phyloP scores from a whole-genome alignment of 2,888 invertebrate species.

The Eumerus sabulonum region DNA sequence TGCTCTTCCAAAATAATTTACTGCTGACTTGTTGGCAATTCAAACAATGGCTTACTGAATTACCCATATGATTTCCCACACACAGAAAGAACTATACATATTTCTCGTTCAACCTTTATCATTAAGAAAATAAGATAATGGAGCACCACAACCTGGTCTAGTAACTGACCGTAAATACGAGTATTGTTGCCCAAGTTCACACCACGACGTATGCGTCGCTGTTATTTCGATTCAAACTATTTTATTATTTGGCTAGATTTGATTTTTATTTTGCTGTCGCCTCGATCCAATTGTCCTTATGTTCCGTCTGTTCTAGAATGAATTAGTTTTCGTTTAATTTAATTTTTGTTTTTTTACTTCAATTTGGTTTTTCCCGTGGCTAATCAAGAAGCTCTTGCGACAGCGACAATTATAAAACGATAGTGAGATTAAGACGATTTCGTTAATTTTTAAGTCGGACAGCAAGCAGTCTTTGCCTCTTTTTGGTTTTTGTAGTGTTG shows the following conservation, averaged over 20 bases:
- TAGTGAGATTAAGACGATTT: background rate
- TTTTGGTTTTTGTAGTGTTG: background rate
- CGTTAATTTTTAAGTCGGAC: background rate
- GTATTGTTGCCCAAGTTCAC: constrained; percentile 57
- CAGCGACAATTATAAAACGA: background rate
- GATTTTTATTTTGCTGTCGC: no score
- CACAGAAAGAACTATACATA: no score
- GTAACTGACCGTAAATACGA: no score
- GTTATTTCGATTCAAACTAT: constrained; percentile 38
- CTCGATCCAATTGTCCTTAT: no score
- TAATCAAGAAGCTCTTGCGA: constrained; percentile 54
- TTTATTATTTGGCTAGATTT: background rate
- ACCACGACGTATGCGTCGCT: constrained; percentile 67
- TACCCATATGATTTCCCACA: no score
- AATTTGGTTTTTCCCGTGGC: constrained; percentile 19
- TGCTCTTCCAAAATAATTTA: no score
- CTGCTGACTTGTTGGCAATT: no score
- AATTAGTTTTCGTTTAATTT: background rate
- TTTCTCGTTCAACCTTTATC: background rate
- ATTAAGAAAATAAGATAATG: no score
- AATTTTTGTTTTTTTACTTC: background rate
- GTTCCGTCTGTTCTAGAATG: no score
- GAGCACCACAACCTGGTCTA: no score
- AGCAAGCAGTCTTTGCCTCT: constrained; percentile 2
- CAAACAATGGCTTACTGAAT: no score